Conservation (phyloP, 2,113 vertebrate genomes). For the Rafetus swinhoei region DNA sequence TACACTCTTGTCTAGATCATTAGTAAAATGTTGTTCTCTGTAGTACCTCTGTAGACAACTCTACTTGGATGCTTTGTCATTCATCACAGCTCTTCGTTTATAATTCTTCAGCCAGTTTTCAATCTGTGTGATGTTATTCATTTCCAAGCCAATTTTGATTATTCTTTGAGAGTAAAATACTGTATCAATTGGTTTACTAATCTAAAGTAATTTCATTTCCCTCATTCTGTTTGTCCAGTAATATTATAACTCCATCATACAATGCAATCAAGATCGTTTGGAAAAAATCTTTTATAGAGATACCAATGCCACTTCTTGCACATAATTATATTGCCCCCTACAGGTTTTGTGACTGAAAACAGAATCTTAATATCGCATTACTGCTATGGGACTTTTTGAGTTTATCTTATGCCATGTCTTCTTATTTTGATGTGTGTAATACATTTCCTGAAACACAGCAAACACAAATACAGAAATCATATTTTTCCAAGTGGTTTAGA, state of each 20-base stretch:
- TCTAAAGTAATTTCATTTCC: constrained; percentile 62
- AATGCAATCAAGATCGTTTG: constrained; percentile 68
- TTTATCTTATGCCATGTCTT: constrained; percentile 34
- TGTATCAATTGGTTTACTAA: constrained; percentile 55
- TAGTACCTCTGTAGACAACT: neutral
- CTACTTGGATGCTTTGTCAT: neutral
- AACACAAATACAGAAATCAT: constrained; percentile 3
- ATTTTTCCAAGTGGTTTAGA: constrained; percentile 52
- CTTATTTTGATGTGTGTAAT: constrained; percentile 12
- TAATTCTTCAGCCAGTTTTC: constrained; percentile 40
- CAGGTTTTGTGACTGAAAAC: constrained; percentile 26
- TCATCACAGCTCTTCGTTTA: constrained; percentile 43
- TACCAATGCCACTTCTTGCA: constrained; percentile 58
- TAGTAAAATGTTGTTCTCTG: neutral
- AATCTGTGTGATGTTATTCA: constrained; percentile 39
- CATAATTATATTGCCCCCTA: constrained; percentile 18
- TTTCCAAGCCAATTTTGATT: constrained; percentile 63
- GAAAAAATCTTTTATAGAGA: constrained; percentile 67
- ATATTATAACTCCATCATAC: constrained; percentile 59
- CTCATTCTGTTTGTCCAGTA: constrained; percentile 55
- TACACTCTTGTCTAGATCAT: neutral
- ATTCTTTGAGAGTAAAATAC: constrained; percentile 58
- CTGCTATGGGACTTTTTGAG: neutral
- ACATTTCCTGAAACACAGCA: constrained; percentile 16
- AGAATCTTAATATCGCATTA: neutral